Evolutionary conservation across 2,113 vertebrate genomes (phyloP).

Genomic region (Morone saxatilis): DNA sequence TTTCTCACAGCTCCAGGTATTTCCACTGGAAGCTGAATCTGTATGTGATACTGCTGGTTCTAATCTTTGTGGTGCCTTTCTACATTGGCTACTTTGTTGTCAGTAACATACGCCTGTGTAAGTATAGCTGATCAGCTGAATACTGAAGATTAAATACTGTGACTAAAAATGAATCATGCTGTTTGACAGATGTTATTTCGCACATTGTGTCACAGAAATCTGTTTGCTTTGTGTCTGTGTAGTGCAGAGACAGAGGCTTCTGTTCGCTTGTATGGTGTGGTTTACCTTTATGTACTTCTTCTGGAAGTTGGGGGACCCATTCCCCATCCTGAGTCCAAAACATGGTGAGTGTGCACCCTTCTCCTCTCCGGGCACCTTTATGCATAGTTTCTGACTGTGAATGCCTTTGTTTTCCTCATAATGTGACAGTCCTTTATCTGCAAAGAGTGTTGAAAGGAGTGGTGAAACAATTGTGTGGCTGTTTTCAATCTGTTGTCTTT

Average conservation of each 20-base stretch:
- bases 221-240: conserved; percentile 31
- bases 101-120: conserved; percentile 96
- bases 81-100: conserved; percentile 99
- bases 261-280: conserved; percentile 96
- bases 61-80: conserved; percentile 98
- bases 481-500: conserved; percentile 29
- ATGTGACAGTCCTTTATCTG: background rate
- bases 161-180: background rate
- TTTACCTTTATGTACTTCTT: conserved; percentile 99
- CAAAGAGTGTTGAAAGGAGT: background rate
- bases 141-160: background rate
- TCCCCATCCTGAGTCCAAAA: conserved; percentile 98
- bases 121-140: conserved; percentile 75
- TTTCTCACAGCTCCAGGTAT: conserved; percentile 91
- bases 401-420: background rate
- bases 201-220: background rate
- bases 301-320: conserved; percentile 98
- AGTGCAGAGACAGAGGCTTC: conserved; percentile 95
- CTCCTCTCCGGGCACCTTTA: background rate
- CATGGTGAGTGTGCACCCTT: conserved; percentile 87
- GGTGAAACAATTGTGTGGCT: background rate
- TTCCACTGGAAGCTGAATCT: conserved; percentile 99
- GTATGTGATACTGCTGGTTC: conserved; percentile 95
- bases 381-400: background rate
- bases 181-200: background rate